These are phyloP conservation scores for Dolichallabes microphthalmus DNA, from an alignment of 2,113 vertebrate species.

Conservation along the genomic window DNA sequence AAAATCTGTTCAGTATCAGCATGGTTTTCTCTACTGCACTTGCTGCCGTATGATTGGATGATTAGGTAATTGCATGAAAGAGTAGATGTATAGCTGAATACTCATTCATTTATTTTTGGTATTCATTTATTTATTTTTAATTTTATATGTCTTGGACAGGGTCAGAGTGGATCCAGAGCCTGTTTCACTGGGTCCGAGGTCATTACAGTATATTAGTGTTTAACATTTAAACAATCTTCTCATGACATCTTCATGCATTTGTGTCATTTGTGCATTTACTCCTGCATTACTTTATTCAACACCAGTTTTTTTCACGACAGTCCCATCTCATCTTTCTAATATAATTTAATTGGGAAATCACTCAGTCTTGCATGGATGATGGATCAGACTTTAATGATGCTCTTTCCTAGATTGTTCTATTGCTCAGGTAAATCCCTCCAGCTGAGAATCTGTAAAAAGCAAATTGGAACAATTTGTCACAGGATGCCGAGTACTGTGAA, in stretches of 20 bases:
- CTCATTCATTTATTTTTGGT: background rate
- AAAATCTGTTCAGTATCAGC: background rate
- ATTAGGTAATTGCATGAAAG: background rate
- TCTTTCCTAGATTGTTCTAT: slow-evolving; percentile 4
- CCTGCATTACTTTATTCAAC: background rate
- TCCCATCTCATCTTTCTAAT: slow-evolving; percentile 1
- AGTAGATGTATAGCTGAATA: background rate
- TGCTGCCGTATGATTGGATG: background rate
- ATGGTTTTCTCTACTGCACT: background rate
- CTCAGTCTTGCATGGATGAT: background rate
- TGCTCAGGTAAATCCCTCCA: slow-evolving; percentile 18
- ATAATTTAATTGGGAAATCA: background rate
- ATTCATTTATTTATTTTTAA: background rate
- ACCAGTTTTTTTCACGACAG: background rate
- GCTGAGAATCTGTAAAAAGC: slow-evolving; percentile 18
- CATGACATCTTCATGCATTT: background rate
- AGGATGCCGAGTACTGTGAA: slow-evolving; percentile 40
- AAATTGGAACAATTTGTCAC: slow-evolving; percentile 46
- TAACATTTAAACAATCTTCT: background rate
- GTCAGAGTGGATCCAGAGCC: background rate
- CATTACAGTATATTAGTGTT: background rate
- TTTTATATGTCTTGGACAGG: background rate
- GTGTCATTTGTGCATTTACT: background rate
- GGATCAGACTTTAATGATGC: background rate
- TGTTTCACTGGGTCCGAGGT: background rate